phyloP scores from a whole-genome alignment of 2,113 vertebrate species.

The Opisthocomus hoazin region DNA sequence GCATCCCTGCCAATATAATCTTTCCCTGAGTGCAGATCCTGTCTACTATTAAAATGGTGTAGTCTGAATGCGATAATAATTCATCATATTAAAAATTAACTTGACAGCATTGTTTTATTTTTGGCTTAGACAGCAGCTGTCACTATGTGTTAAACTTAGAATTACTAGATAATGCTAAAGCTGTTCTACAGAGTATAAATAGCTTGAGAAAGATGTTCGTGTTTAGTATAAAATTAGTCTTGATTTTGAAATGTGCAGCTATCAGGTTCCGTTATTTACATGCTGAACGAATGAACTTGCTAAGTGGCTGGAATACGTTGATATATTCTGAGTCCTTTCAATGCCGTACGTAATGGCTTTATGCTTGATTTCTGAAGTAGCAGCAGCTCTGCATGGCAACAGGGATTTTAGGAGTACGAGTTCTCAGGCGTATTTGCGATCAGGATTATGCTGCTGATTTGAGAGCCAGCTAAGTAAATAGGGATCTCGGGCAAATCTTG shows the following conservation, averaged over 20 bases:
- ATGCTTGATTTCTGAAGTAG: background rate
- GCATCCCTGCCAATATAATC: background rate
- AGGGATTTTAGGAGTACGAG: background rate
- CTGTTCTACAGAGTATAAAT: conserved; percentile 19
- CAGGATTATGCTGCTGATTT: conserved; percentile 13
- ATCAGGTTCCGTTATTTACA: background rate
- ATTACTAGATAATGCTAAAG: background rate
- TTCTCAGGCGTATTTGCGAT: background rate
- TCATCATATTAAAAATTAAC: conserved; percentile 32
- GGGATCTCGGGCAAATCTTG: conserved; percentile 11
- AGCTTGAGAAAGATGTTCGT: background rate
- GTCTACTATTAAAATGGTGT: background rate
- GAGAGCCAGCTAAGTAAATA: background rate
- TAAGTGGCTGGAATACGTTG: background rate
- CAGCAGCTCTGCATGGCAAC: background rate
- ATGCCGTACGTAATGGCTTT: background rate
- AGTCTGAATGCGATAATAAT: conserved; percentile 1
- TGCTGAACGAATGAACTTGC: background rate
- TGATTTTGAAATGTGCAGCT: background rate
- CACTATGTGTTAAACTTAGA: conserved; percentile 21
- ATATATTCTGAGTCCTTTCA: background rate
- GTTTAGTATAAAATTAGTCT: background rate
- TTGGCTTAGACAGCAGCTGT: conserved; percentile 38
- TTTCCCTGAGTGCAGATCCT: background rate
- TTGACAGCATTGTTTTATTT: conserved; percentile 43